phyloP scores from a whole-genome alignment of 2,888 invertebrate species.

The Mythimna pallens region DNA sequence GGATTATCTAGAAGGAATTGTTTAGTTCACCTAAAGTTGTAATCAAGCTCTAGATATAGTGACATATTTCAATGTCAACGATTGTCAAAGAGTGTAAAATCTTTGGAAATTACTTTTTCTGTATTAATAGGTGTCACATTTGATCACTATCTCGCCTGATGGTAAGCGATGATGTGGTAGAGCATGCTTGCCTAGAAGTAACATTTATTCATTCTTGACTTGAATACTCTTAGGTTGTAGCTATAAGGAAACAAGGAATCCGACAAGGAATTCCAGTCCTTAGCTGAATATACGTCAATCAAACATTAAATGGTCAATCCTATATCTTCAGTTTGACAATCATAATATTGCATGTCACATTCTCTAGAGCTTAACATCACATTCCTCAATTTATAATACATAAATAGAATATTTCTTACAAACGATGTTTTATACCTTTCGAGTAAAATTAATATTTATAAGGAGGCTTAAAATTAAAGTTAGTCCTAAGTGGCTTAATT shows the following conservation, averaged over 20 bases:
- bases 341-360: neutral
- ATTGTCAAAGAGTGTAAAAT: neutral
- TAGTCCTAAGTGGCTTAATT: constrained; percentile 74
- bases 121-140: neutral
- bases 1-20: constrained; percentile 71
- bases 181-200: too few species aligned
- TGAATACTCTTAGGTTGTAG: too few species aligned
- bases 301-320: neutral
- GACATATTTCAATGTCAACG: neutral
- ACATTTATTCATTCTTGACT: too few species aligned
- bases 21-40: constrained; percentile 60
- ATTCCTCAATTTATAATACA: constrained; percentile 62
- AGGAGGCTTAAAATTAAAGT: constrained; percentile 63
- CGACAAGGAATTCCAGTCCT: neutral
- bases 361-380: constrained; percentile 42
- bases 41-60: constrained; percentile 20
- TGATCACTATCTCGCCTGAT: too few species aligned
- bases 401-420: constrained; percentile 63
- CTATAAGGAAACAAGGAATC: too few species aligned
- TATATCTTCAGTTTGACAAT: neutral
- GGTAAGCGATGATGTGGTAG: too few species aligned
- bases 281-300: too few species aligned
- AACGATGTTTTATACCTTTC: constrained; percentile 54
- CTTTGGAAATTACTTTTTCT: neutral
- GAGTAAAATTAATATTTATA: constrained; percentile 62